Conservation (phyloP, 2,113 vertebrate genomes). For the Dinomys branickii region DNA sequence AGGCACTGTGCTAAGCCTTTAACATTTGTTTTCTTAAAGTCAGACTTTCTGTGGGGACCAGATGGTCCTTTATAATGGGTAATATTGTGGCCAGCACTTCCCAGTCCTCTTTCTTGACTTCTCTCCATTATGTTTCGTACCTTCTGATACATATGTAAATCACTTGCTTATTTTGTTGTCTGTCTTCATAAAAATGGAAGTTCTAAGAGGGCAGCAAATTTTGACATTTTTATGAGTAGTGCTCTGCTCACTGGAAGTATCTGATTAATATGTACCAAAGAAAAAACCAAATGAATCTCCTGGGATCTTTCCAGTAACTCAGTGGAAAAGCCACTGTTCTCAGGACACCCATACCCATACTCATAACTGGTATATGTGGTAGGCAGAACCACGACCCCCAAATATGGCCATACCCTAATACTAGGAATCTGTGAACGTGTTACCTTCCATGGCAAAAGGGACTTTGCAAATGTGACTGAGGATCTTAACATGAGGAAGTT, state of each 20-base stretch:
- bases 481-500: not conserved
- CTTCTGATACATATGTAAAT: not conserved
- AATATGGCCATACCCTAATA: not conserved
- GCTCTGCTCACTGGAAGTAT: not conserved
- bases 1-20: not conserved
- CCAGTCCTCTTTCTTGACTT: not conserved
- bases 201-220: not conserved
- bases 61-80: not conserved
- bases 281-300: not conserved
- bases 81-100: not conserved
- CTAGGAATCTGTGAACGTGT: not conserved
- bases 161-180: not conserved
- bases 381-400: not conserved
- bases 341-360: not conserved
- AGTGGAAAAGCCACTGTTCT: not conserved
- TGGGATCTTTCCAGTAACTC: not conserved
- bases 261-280: not conserved
- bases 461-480: not conserved
- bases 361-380: too few relatives aligned
- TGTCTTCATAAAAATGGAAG: not conserved
- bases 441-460: not conserved
- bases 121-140: not conserved
- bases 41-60: not conserved
- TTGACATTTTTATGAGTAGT: not conserved
- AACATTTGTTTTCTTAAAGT: not conserved